These are phyloP conservation scores for Drosophila antonietae DNA, from an alignment of 2,888 invertebrate genomes.

Conservation along the genomic window DNA sequence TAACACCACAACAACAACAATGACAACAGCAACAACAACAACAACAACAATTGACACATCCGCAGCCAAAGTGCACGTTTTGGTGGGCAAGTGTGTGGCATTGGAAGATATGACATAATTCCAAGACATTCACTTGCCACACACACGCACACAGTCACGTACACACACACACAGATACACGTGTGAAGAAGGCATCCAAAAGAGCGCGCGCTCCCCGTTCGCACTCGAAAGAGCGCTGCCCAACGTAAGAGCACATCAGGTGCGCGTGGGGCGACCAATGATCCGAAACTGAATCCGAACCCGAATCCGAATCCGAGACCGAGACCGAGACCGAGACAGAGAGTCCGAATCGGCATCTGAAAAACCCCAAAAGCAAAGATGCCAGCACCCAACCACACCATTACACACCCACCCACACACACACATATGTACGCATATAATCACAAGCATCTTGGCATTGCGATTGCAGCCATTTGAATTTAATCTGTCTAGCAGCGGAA, in stretches of 20 bases:
- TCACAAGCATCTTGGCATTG: constrained; percentile 42
- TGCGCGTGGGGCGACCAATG: constrained; percentile 40
- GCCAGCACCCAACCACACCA: constrained; percentile 1
- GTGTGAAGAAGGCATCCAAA: constrained; percentile 22
- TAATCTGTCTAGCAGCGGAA: constrained; percentile 64
- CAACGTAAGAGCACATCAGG: constrained; percentile 52
- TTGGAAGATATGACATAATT: constrained; percentile 79
- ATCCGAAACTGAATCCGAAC: constrained; percentile 29
- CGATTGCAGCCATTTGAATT: constrained; percentile 43
- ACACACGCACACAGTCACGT: constrained; percentile 14
- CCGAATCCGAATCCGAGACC: constrained; percentile 10
- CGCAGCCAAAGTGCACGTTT: constrained; percentile 53
- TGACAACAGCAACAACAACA: constrained; percentile 9
- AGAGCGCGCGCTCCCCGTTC: constrained; percentile 17
- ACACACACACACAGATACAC: neutral
- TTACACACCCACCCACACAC: neutral
- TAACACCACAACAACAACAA: constrained; percentile 41
- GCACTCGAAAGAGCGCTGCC: constrained; percentile 22
- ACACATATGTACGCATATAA: neutral
- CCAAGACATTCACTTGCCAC: constrained; percentile 67
- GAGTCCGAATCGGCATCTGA: constrained; percentile 3
- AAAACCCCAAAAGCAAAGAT: constrained; percentile 28
- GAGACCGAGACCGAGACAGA: constrained; percentile 3
- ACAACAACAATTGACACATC: constrained; percentile 18
- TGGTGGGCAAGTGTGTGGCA: constrained; percentile 53